Conservation (phyloP, 1,140 invertebrate genomes). For the Atopsyche davidsoni region DNA sequence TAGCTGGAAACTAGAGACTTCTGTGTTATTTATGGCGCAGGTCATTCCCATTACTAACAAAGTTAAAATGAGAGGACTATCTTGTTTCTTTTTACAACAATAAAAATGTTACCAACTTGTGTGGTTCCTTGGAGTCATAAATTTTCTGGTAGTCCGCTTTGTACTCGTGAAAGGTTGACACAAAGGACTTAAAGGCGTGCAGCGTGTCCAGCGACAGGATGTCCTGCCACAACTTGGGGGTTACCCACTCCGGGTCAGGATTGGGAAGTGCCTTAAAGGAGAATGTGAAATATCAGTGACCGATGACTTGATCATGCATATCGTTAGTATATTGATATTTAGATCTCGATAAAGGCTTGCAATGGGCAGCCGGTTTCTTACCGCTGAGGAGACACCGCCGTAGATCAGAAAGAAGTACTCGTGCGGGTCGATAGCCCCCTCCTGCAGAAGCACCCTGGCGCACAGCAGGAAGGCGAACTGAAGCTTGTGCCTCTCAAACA, state of each 20-base stretch:
- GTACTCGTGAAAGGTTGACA: constrained; percentile 49
- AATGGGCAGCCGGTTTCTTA: too few species aligned
- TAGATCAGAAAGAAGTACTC: constrained; percentile 79
- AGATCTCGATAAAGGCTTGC: too few species aligned
- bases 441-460: constrained; percentile 60
- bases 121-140: constrained; percentile 63
- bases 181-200: constrained; percentile 52
- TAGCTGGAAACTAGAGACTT: too few species aligned
- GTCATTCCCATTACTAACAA: too few species aligned
- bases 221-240: constrained; percentile 75
- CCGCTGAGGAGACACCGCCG: too few species aligned
- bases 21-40: too few species aligned
- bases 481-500: constrained; percentile 92
- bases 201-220: constrained; percentile 66
- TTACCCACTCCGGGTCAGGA: constrained; percentile 70
- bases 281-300: too few species aligned
- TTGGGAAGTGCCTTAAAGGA: constrained; percentile 55
- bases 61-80: too few species aligned
- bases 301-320: too few species aligned
- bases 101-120: constrained; percentile 36
- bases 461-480: constrained; percentile 84
- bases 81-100: neutral
- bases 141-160: constrained; percentile 63
- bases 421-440: constrained; percentile 58
- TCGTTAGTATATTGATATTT: too few species aligned